Evolutionary conservation across 2,113 vertebrate genomes (phyloP).

Genomic region (Trogon surrucura): DNA sequence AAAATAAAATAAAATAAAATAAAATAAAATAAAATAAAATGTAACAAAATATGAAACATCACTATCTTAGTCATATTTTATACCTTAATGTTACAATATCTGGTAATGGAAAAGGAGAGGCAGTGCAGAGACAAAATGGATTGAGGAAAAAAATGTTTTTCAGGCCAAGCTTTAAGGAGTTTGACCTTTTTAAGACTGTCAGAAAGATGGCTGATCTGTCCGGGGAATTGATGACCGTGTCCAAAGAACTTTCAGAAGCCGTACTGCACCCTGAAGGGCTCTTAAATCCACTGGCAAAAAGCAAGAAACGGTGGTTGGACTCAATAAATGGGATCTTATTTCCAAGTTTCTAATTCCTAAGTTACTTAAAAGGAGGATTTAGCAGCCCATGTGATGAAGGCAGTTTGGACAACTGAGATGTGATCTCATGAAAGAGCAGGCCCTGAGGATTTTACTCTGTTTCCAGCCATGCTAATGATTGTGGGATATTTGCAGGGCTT

Average conservation of each 20-base stretch:
- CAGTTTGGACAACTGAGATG: neutral
- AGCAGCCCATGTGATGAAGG: conserved; percentile 15
- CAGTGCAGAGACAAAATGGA: neutral
- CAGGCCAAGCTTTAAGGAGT: conserved; percentile 24
- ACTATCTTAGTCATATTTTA: neutral
- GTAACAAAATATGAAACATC: neutral
- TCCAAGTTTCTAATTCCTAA: conserved; percentile 52
- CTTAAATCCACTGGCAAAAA: conserved; percentile 5
- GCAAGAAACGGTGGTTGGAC: neutral
- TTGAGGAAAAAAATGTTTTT: neutral
- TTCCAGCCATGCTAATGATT: neutral
- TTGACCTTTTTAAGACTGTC: neutral
- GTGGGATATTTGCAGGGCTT: neutral
- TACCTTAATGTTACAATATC: neutral
- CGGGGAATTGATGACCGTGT: neutral
- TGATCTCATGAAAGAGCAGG: neutral
- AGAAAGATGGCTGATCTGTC: neutral
- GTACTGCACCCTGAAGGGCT: neutral
- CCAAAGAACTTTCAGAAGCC: neutral
- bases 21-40: neutral
- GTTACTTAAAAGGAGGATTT: conserved; percentile 52
- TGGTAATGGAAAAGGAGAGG: neutral
- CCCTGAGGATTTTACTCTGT: conserved; percentile 26
- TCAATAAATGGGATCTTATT: neutral
- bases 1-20: neutral